These are phyloP conservation scores for Denticeps clupeoides DNA, from an alignment of 2,797 vertebrate genomes.

Conservation along the genomic window DNA sequence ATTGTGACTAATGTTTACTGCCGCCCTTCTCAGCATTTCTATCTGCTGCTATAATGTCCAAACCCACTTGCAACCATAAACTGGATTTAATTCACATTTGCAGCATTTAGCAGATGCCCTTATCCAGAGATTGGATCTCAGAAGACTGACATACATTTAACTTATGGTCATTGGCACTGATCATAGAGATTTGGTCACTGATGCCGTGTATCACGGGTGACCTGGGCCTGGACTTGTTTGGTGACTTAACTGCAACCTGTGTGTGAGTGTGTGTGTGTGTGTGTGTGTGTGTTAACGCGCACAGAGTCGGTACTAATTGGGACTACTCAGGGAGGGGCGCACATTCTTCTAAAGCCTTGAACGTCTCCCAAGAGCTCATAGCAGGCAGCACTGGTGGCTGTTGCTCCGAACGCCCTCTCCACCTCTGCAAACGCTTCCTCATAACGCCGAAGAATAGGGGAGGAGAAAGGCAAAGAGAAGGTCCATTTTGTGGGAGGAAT, in stretches of 20 bases:
- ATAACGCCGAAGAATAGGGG: conserved; percentile 29
- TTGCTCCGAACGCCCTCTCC: conserved; percentile 26
- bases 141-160: no score
- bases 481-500: conserved; percentile 45
- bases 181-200: no score
- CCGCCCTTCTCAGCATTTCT: no score
- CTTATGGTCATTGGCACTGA: no score
- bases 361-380: conserved; percentile 74
- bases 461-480: conserved; percentile 27
- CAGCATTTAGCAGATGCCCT: no score
- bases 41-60: no score
- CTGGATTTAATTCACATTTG: no score
- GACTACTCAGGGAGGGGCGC: conserved; percentile 56
- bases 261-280: background rate
- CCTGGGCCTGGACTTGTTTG: no score
- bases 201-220: no score
- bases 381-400: conserved; percentile 29
- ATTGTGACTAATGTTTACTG: no score
- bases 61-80: no score
- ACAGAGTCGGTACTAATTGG: conserved; percentile 63
- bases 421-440: conserved; percentile 17
- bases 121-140: no score
- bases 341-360: conserved; percentile 66
- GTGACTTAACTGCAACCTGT: conserved; percentile 15
- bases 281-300: conserved; percentile 3